These are phyloP conservation scores for Siderastrea siderea DNA, from an alignment of 92 coral and sea anemone genomes.

Conservation along the genomic window DNA sequence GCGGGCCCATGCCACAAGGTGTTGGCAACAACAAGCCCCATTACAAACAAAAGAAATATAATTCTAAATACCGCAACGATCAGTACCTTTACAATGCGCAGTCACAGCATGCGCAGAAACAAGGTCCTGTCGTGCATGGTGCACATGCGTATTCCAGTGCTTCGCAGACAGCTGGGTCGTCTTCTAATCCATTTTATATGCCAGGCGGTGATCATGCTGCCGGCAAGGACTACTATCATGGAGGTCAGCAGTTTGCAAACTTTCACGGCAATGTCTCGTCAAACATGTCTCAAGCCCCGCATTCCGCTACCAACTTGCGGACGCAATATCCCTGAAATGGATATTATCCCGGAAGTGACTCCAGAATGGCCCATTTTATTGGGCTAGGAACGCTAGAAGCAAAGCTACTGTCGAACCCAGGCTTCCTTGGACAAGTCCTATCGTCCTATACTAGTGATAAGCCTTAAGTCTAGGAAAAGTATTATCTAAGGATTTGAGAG, in stretches of 20 bases:
- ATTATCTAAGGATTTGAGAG: too few species aligned
- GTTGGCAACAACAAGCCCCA: constrained; percentile 26
- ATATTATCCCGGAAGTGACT: background rate
- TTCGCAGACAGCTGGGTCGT: constrained; percentile 40
- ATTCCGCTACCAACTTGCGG: constrained; percentile 40
- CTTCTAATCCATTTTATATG: constrained; percentile 20
- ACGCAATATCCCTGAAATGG: constrained; percentile 33
- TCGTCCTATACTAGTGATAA: too few species aligned
- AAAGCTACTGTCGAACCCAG: background rate
- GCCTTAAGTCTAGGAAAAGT: too few species aligned
- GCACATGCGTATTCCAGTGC: constrained; percentile 39
- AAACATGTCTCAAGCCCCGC: constrained; percentile 40
- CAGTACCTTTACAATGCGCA: constrained; percentile 26
- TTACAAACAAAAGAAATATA: constrained; percentile 15
- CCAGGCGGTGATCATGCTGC: constrained; percentile 13
- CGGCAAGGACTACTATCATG: constrained; percentile 40
- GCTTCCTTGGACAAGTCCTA: too few species aligned
- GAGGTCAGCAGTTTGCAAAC: constrained; percentile 43
- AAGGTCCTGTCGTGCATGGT: constrained; percentile 13
- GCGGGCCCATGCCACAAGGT: constrained; percentile 50
- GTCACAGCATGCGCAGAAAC: constrained; percentile 42
- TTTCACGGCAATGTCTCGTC: constrained; percentile 28
- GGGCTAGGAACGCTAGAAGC: constrained; percentile 18
- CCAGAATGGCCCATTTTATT: background rate
- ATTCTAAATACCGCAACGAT: constrained; percentile 31